Percentiles rank a stretch among this genome's conserved stretches.
Conservation (phyloP, 2,888 invertebrate species). For the Tubulanus polymorphus region DNA sequence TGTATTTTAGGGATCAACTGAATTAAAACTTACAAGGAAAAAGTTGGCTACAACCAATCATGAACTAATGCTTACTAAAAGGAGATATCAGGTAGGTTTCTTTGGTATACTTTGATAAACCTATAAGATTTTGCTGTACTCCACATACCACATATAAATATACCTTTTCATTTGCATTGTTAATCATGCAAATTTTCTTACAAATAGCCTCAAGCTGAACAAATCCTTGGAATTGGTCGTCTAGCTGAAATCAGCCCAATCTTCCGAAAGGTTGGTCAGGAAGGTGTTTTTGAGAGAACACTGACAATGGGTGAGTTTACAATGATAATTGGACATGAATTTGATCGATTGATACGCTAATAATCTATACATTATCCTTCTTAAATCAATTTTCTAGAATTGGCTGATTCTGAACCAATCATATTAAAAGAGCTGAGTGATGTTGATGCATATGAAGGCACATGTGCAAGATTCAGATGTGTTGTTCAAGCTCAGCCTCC, state of each 20-base stretch:
- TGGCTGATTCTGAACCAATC: constrained; percentile 61
- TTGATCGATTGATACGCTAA: not conserved
- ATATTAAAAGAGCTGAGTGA: constrained; percentile 70
- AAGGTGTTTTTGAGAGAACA: constrained; percentile 51
- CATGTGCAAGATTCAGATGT: constrained; percentile 43
- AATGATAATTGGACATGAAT: not conserved
- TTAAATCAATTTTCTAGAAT: constrained; percentile 39
- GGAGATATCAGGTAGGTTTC: too few species aligned
- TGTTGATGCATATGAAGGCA: constrained; percentile 52
- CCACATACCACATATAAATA: too few species aligned
- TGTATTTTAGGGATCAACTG: too few species aligned
- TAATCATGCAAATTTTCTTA: not conserved
- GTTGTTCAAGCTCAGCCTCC: constrained; percentile 47
- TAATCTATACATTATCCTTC: constrained; percentile 1
- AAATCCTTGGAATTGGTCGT: constrained; percentile 52
- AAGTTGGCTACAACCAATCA: too few species aligned
- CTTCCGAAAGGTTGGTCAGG: constrained; percentile 51
- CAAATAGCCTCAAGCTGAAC: not conserved
- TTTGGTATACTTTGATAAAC: too few species aligned
- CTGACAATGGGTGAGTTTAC: constrained; percentile 49
- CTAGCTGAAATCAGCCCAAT: constrained; percentile 53
- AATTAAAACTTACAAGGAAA: too few species aligned
- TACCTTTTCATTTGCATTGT: not conserved
- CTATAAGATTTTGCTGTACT: too few species aligned
- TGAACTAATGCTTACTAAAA: too few species aligned